Evolutionary conservation across 2,888 invertebrate species (phyloP).

Genomic region (Cryptus viduatorius): DNA sequence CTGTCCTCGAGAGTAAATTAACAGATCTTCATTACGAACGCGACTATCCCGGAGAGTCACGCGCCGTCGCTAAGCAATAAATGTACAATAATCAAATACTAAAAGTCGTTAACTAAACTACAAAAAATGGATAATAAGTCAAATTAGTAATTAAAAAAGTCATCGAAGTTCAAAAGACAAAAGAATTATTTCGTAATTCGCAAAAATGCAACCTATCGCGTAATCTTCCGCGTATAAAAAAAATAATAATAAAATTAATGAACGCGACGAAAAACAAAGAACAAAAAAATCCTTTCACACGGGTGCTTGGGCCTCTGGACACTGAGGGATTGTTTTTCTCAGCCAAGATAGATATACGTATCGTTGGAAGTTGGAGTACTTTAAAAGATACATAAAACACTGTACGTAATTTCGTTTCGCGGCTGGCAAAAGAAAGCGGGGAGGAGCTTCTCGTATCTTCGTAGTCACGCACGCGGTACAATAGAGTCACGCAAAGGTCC

Average conservation of each 20-base stretch:
- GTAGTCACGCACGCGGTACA: conserved; percentile 38
- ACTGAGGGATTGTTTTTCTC: conserved; percentile 46
- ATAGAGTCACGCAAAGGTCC: conserved; percentile 36
- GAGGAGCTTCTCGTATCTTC: conserved; percentile 22
- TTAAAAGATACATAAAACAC: not conserved
- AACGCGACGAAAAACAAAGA: not conserved
- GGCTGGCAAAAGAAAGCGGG: conserved; percentile 31
- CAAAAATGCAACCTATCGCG: not conserved
- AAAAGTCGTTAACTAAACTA: too few species aligned
- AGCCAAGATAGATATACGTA: conserved; percentile 1
- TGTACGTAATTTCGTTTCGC: not conserved
- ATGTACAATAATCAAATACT: too few species aligned
- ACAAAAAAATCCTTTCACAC: conserved; percentile 10
- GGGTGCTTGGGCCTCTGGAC: not conserved
- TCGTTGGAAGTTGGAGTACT: not conserved
- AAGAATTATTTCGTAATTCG: too few species aligned
- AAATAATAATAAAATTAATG: not conserved
- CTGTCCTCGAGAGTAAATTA: too few species aligned
- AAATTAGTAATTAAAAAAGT: too few species aligned
- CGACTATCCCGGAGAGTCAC: too few species aligned
- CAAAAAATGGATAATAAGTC: too few species aligned
- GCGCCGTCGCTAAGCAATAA: too few species aligned
- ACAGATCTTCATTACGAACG: too few species aligned
- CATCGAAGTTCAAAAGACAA: too few species aligned
- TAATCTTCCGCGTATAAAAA: not conserved